Conservation (phyloP, 2,888 invertebrate species). For the Pyrochroa serraticornis region DNA sequence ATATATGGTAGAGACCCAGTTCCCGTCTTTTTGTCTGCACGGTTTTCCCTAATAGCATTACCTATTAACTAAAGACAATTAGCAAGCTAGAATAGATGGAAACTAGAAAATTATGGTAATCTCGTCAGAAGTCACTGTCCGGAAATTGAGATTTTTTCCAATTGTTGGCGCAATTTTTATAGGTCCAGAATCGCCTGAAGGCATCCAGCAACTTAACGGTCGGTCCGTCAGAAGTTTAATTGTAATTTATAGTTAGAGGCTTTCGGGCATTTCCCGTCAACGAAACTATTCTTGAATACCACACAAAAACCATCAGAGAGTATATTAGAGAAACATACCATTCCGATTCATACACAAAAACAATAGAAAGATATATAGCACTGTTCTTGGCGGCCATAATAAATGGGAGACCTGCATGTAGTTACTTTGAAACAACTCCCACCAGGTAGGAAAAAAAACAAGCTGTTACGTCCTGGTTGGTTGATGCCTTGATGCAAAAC, state of each 20-base stretch:
- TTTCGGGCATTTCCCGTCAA: slow-evolving; percentile 23
- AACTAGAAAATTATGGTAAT: no score
- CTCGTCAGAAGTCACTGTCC: no score
- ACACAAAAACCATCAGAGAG: slow-evolving; percentile 20
- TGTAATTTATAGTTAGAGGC: slow-evolving; percentile 25
- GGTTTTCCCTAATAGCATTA: no score
- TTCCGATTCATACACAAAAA: slow-evolving; percentile 26
- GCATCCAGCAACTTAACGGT: slow-evolving; percentile 5
- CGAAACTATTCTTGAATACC: slow-evolving; percentile 19
- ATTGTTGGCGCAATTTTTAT: no score
- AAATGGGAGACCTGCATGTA: slow-evolving; percentile 10
- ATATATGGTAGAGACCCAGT: no score
- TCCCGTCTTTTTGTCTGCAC: no score
- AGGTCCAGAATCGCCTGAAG: not conserved
- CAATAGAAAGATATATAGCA: slow-evolving; percentile 19
- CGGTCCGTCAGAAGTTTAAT: slow-evolving; percentile 23
- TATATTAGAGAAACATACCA: slow-evolving; percentile 22
- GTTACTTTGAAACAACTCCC: not conserved
- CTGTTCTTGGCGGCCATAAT: slow-evolving; percentile 18
- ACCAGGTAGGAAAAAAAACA: slow-evolving; percentile 1
- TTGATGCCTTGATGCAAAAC: not conserved
- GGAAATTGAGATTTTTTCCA: no score
- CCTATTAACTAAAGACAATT: no score
- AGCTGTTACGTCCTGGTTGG: not conserved
- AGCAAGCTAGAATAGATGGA: no score